A percentile compares a stretch with the other conserved stretches of the same genome.
phyloP scores from a whole-genome alignment of 2,888 invertebrate genomes.

The Noctua janthina region DNA sequence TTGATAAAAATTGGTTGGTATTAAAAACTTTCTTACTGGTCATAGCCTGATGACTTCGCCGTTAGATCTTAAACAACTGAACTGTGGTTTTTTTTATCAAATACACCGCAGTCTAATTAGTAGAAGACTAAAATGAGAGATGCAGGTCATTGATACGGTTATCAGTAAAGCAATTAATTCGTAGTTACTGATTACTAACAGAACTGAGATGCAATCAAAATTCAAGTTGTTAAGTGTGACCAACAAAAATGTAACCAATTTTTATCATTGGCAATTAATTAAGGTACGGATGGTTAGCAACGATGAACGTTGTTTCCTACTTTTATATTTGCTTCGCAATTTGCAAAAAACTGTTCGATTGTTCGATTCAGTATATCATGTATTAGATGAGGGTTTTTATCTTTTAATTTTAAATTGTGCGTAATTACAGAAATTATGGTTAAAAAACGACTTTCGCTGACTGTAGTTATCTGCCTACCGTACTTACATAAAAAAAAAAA shows the following conservation, averaged over 20 bases:
- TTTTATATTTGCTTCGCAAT: constrained; percentile 1
- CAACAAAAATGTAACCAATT: constrained; percentile 23
- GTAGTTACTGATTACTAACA: background rate
- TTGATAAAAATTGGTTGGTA: constrained; percentile 22
- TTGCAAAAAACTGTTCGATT: background rate
- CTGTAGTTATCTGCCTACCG: constrained; percentile 9
- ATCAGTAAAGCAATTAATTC: constrained; percentile 4
- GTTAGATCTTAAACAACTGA: background rate
- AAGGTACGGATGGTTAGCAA: constrained; percentile 28
- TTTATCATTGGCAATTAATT: constrained; percentile 32
- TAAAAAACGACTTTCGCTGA: background rate
- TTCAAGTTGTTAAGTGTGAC: constrained; percentile 1
- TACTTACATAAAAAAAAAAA: constrained; percentile 11
- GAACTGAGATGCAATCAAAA: background rate
- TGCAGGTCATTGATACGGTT: background rate
- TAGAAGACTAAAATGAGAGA: background rate
- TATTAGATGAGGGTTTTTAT: background rate
- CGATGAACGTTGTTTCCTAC: background rate
- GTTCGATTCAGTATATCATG: background rate
- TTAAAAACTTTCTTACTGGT: background rate
- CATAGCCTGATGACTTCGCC: constrained; percentile 3
- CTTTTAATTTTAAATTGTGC: background rate
- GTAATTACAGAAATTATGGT: background rate
- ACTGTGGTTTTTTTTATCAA: background rate
- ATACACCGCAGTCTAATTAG: background rate